A percentile compares a stretch with the other conserved stretches of the same genome.
Evolutionary conservation across 2,113 vertebrate genomes (phyloP).

Genomic region (Petrocephalus zakoni): DNA sequence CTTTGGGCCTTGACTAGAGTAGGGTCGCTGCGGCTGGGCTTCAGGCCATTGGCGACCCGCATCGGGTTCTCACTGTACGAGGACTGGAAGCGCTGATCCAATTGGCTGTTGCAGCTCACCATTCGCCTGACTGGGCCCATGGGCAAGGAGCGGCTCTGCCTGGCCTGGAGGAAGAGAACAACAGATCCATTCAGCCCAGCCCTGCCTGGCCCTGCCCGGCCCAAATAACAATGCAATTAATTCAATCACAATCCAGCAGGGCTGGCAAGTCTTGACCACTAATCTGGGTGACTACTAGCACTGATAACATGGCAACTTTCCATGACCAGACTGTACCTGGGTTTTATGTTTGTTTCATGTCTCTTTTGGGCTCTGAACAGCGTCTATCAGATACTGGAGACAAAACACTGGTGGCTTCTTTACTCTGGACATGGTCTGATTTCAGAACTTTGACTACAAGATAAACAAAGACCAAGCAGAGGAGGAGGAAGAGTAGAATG

Average conservation of each 20-base stretch:
- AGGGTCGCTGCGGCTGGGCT: slow-evolving; percentile 74
- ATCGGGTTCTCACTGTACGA: slow-evolving; percentile 56
- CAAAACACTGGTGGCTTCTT: not conserved
- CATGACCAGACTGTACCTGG: not conserved
- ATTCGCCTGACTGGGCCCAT: slow-evolving; percentile 39
- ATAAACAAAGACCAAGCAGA: not conserved
- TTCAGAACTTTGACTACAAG: not conserved
- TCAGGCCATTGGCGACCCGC: slow-evolving; percentile 61
- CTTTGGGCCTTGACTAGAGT: slow-evolving; percentile 58
- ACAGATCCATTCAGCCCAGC: not conserved
- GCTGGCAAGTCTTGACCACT: not conserved
- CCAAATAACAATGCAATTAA: not conserved
- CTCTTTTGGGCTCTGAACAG: not conserved
- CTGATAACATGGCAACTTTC: not conserved
- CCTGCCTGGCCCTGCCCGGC: not conserved
- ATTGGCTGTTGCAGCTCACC: slow-evolving; percentile 65
- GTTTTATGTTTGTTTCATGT: not conserved
- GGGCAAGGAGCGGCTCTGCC: slow-evolving; percentile 28
- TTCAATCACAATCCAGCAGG: not conserved
- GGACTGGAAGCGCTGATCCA: slow-evolving; percentile 50
- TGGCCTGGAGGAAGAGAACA: slow-evolving; percentile 25
- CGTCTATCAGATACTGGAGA: not conserved
- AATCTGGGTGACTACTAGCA: not conserved
- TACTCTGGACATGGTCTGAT: not conserved
- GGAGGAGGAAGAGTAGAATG: not conserved